Percentiles rank a stretch among this genome's conserved stretches.
These are phyloP conservation scores for Atrina japonica DNA, from an alignment of 2,888 invertebrate genomes.

Conservation along the genomic window DNA sequence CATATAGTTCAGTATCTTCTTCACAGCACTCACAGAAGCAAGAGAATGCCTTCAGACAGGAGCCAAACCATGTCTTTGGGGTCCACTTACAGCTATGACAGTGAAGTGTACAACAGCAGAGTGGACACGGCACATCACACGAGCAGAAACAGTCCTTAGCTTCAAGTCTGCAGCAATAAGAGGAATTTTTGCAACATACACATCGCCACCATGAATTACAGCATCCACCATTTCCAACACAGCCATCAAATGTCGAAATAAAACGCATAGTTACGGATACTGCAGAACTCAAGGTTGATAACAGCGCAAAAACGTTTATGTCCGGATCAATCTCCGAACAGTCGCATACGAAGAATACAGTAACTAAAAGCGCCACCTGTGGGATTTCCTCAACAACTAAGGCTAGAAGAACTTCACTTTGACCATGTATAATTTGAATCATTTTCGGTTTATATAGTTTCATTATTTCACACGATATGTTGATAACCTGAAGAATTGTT, in stretches of 20 bases:
- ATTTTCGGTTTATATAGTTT: conserved; percentile 18
- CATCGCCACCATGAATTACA: conserved; percentile 44
- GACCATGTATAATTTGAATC: conserved; percentile 39
- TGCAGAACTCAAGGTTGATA: conserved; percentile 30
- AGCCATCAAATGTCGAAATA: conserved; percentile 22
- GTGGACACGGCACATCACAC: conserved; percentile 40
- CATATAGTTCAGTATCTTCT: conserved; percentile 27
- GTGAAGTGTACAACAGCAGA: conserved; percentile 38
- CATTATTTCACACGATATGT: conserved; percentile 35
- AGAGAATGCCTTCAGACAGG: conserved; percentile 38
- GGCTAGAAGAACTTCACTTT: conserved; percentile 36
- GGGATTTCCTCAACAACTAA: conserved; percentile 40
- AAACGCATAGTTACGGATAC: conserved; percentile 25
- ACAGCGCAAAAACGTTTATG: conserved; percentile 15
- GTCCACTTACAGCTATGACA: conserved; percentile 40
- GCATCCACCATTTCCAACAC: conserved; percentile 28
- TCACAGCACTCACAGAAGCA: conserved; percentile 40
- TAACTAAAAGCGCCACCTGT: conserved; percentile 14
- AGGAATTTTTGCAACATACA: conserved; percentile 32
- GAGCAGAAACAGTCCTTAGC: conserved; percentile 39
- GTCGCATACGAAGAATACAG: conserved; percentile 26
- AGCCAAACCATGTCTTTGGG: conserved; percentile 39
- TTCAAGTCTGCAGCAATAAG: conserved; percentile 26
- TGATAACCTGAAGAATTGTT: conserved; percentile 36
- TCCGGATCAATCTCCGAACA: neutral